Conservation (phyloP, 1,140 invertebrate genomes). For the Euborellia annulipes region DNA sequence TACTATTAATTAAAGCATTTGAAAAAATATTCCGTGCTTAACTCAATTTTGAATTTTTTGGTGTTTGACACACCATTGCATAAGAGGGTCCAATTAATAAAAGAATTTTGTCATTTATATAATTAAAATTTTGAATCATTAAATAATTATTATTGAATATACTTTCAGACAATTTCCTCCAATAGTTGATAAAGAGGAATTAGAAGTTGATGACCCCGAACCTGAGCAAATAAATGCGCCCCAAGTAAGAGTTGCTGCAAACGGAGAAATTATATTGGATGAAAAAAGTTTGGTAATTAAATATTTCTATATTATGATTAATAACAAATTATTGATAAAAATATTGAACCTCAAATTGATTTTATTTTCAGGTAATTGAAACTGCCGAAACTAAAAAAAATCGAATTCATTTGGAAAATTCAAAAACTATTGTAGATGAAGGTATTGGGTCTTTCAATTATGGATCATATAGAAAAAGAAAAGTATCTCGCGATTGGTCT, state of each 20-base stretch:
- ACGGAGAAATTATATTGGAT: conserved; percentile 74
- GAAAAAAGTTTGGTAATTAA: conserved; percentile 56
- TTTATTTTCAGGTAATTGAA: conserved; percentile 41
- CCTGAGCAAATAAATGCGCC: conserved; percentile 45
- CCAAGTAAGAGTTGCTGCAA: conserved; percentile 72
- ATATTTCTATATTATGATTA: conserved; percentile 1
- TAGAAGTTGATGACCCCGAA: conserved; percentile 26
- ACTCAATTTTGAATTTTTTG: background rate
- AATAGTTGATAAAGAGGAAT: conserved; percentile 25
- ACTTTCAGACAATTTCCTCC: background rate
- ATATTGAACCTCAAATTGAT: conserved; percentile 10
- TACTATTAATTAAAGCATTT: conserved; percentile 8
- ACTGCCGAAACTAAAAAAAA: conserved; percentile 45
- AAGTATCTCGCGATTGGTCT: conserved; percentile 22
- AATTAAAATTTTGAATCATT: no score
- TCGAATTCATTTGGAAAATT: conserved; percentile 42
- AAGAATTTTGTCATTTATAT: background rate
- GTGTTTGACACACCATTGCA: no score
- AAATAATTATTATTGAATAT: conserved; percentile 8
- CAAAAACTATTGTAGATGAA: conserved; percentile 46
- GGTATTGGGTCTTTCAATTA: conserved; percentile 27
- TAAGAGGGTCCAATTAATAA: no score
- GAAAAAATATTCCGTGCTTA: conserved; percentile 18
- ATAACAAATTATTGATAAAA: background rate
- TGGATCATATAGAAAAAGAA: conserved; percentile 47